Evolutionary conservation across 2,888 invertebrate genomes (phyloP), one percentile per base, ranked within the genome.

Genomic region (Cheilosia vulpina): DNA sequence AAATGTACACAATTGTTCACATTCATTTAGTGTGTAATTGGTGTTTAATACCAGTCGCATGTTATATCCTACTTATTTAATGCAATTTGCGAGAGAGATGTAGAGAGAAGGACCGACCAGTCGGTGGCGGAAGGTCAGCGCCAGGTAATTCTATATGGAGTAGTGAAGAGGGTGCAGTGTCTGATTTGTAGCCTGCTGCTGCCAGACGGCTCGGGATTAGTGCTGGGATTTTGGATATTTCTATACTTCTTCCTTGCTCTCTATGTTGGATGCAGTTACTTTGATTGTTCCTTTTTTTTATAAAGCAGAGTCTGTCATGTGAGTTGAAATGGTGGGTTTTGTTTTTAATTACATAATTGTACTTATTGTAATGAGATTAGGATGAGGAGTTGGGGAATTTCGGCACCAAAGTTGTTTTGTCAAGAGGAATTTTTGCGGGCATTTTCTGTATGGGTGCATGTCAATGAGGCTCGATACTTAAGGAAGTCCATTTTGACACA

Each of bases 1-100:
- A 83, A 83, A 78, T 73, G 83, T 78, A 83, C 83, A 83, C 83
- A 83, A 78, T 68, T 78, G 83, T 78, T 83, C 83, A 83, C 78
- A 78, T 73, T 83, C 73, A 78, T 78, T 83, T 78, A 78, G 78
- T 73, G 68, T 83, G 78, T 83, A 83, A 83, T 83, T 83, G 83
- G 68, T 83, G 83, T 78, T 83, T 83, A 83, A 83, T 83, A 78
- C 83, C 58, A 73, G 78, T 78, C 57, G 72, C 66, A 73, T 83
- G 78, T 68, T 83, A 65, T 68, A 83, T 72, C 68, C 83, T 78
- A 72, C 78, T 83, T 83, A 78, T 62, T 83, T 78, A 72, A 71
- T 83, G 78, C 78, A 83, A 83, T 83, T 68, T 78, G 62, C 55
- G 24, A 53, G 4, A 17, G 11, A 31, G 34, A 9, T 17, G 7